phyloP scores from a whole-genome alignment of 2,113 vertebrate species.

The Centropus unirufus region DNA sequence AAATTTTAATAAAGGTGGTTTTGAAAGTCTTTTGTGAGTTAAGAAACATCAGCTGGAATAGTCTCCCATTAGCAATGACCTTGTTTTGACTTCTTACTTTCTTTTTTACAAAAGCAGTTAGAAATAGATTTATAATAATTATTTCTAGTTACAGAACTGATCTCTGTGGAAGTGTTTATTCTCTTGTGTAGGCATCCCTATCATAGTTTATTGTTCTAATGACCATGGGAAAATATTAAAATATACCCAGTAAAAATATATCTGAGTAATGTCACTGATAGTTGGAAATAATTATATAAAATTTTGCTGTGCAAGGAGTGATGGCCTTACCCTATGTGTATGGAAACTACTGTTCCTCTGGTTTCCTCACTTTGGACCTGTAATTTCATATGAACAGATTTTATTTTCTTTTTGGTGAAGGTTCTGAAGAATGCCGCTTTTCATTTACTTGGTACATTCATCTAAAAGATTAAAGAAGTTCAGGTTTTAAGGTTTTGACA shows the following conservation, averaged over 20 bases:
- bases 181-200: neutral
- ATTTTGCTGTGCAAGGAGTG: neutral
- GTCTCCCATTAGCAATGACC: neutral
- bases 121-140: neutral
- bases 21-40: neutral
- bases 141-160: neutral
- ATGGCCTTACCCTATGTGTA: accelerated
- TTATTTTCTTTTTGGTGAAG: neutral
- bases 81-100: neutral
- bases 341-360: neutral
- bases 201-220: neutral
- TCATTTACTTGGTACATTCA: neutral
- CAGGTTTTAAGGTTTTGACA: conserved; percentile 9
- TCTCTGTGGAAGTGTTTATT: neutral
- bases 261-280: neutral
- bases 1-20: neutral
- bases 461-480: neutral
- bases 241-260: neutral
- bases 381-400: neutral
- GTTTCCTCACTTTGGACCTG: neutral
- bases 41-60: neutral
- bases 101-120: neutral
- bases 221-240: neutral
- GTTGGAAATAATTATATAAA: neutral
- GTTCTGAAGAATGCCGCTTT: neutral